Base-by-base conservation (phyloP, 2,888 invertebrate genomes). In the Tethea ocularis region DNA sequence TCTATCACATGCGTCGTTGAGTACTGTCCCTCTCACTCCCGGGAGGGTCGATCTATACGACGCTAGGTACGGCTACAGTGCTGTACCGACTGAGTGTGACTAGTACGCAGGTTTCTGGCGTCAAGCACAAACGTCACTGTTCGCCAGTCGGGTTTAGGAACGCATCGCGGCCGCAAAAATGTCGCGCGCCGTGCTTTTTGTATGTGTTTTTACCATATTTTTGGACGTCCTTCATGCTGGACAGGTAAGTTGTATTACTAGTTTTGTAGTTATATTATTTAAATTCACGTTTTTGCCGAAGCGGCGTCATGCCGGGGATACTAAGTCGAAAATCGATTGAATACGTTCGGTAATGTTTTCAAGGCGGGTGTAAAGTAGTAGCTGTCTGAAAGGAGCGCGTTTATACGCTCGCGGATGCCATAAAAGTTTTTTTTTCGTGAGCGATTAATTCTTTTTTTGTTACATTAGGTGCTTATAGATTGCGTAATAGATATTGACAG, bases 161-260 rank as follows among this genome's bases (percentile, higher is more conserved):
- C 85, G 86, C 83, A 82, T 71, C 88, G 91, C 91, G 91, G 87
- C 87, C 90, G 92, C 93, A 84, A 94, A 87, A 86, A 94, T 94
- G 94, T 89, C 94, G 94, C 94, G 93, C 86, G 93, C 93, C 90
- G 93, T 94, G 89, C 91, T 94, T 87, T 91, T 94, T 90, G 87
- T 94, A 85, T 92, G 94, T 94, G 94, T 93, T 86, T 93, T 94
- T 88, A 90, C 92, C 87, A 90, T 94, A 88, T 88, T 93, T 87
- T 90, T 93, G 91, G 94, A 94, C 88, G 93, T 92, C 86, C 91
- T 94, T 77, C 90, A 90, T 72, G 91, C 93, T 73, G 93, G 92
- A 80, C 93, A 93, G 94, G 94, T 94, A 88, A 93, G 89, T 80
- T 46, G 72, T 69, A 41, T 62, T 65, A 66, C 56, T 68, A 20